A percentile compares a stretch with the other conserved stretches of the same genome.
phyloP scores from a whole-genome alignment of 2,113 vertebrate genomes.

The Pleuronectes platessa region DNA sequence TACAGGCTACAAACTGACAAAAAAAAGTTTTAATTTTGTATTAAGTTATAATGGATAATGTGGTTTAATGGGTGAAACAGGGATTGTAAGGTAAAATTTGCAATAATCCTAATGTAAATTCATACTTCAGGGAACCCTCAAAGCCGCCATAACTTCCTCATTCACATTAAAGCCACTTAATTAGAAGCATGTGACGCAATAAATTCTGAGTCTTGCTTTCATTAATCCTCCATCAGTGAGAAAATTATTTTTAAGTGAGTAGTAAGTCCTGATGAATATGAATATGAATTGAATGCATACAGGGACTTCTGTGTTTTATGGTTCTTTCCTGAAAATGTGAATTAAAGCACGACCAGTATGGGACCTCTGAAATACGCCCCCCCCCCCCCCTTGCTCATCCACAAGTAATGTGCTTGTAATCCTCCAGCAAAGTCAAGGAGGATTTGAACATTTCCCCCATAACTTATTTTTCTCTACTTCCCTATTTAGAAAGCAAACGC shows the following conservation, averaged over 20 bases:
- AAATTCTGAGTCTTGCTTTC: conserved; percentile 42
- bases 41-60: background rate
- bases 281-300: conserved; percentile 59
- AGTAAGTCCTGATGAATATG: conserved; percentile 46
- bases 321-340: conserved; percentile 14
- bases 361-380: conserved; percentile 32
- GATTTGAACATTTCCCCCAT: conserved; percentile 27
- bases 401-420: conserved; percentile 48
- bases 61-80: background rate
- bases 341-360: conserved; percentile 37
- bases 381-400: conserved; percentile 16
- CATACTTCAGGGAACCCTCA: background rate
- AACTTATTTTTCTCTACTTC: conserved; percentile 8
- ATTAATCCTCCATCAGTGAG: conserved; percentile 49
- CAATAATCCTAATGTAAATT: conserved; percentile 11
- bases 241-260: conserved; percentile 26
- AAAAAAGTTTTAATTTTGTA: background rate
- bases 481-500: background rate
- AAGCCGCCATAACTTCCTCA: conserved; percentile 28
- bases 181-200: conserved; percentile 27
- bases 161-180: conserved; percentile 28
- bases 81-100: background rate
- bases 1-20: no score
- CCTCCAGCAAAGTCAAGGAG: conserved; percentile 43
- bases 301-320: background rate